Conservation (phyloP, 2,113 vertebrate species). For the Pavo muticus region DNA sequence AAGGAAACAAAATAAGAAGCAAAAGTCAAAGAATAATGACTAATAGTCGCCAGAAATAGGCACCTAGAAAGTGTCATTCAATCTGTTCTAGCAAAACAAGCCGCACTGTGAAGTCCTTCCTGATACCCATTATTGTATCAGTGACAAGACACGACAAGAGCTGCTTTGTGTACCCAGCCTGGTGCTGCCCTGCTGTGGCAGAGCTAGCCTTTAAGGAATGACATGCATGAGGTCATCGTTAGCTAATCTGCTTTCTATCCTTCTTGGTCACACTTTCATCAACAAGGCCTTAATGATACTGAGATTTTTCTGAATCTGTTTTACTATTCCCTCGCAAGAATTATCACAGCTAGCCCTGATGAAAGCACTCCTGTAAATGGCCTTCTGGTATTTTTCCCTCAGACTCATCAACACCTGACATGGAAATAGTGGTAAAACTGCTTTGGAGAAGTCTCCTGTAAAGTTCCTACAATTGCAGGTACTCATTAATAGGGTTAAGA, state of each 20-base stretch:
- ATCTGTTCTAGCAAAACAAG: constrained; percentile 27
- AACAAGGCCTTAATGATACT: constrained; percentile 47
- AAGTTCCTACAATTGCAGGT: background rate
- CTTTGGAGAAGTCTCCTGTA: background rate
- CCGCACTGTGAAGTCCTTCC: constrained; percentile 37
- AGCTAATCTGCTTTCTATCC: constrained; percentile 54
- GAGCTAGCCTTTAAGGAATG: constrained; percentile 41
- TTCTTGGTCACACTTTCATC: constrained; percentile 24
- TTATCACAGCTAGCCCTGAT: background rate
- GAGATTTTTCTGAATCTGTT: background rate
- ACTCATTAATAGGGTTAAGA: background rate
- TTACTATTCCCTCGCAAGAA: background rate
- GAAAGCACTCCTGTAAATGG: constrained; percentile 1
- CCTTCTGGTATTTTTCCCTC: background rate
- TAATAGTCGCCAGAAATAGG: background rate
- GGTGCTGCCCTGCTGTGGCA: constrained; percentile 49
- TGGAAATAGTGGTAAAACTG: background rate
- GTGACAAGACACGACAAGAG: constrained; percentile 51
- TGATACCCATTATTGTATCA: constrained; percentile 41
- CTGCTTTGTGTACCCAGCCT: constrained; percentile 44
- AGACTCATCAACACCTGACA: background rate
- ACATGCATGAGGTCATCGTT: constrained; percentile 9
- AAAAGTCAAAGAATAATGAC: constrained; percentile 3
- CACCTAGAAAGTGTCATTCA: constrained; percentile 25
- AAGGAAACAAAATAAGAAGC: background rate